These are phyloP conservation scores for Hoplias malabaricus DNA, from an alignment of 2,113 vertebrate species.

Conservation along the genomic window DNA sequence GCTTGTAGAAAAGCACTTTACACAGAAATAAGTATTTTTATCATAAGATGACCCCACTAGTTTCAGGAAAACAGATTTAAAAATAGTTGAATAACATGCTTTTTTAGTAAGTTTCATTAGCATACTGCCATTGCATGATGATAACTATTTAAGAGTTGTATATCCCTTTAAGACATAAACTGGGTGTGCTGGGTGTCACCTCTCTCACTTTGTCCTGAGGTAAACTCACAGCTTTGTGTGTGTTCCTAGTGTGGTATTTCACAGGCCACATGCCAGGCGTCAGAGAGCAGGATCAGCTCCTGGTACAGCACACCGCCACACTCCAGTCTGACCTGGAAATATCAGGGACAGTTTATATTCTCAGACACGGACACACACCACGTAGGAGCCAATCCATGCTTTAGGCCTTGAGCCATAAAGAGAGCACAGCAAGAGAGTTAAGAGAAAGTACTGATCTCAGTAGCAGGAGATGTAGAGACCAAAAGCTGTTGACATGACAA, in stretches of 20 bases:
- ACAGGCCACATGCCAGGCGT: slow-evolving; percentile 18
- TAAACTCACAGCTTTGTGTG: slow-evolving; percentile 22
- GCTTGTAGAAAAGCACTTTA: too few species aligned
- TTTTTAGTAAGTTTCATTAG: not conserved
- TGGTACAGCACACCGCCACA: not conserved
- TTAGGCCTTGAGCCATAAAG: not conserved
- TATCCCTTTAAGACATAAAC: not conserved
- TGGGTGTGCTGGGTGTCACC: not conserved
- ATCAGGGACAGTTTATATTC: not conserved
- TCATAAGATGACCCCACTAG: too few species aligned
- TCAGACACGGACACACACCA: not conserved
- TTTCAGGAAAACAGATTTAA: too few species aligned
- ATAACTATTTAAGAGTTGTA: not conserved
- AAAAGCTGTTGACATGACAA: not conserved
- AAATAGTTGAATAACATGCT: too few species aligned
- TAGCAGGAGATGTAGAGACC: too few species aligned
- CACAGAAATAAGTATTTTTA: too few species aligned
- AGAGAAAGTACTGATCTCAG: too few species aligned
- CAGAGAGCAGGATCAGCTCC: not conserved
- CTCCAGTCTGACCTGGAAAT: slow-evolving; percentile 15
- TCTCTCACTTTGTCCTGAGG: slow-evolving; percentile 17
- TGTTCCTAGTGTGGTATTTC: slow-evolving; percentile 28
- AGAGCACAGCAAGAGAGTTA: not conserved
- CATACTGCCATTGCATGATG: not conserved
- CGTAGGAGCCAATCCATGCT: not conserved